Evolutionary conservation across 2,797 vertebrate species (phyloP).

Genomic region (Cryptoprocta ferox): DNA sequence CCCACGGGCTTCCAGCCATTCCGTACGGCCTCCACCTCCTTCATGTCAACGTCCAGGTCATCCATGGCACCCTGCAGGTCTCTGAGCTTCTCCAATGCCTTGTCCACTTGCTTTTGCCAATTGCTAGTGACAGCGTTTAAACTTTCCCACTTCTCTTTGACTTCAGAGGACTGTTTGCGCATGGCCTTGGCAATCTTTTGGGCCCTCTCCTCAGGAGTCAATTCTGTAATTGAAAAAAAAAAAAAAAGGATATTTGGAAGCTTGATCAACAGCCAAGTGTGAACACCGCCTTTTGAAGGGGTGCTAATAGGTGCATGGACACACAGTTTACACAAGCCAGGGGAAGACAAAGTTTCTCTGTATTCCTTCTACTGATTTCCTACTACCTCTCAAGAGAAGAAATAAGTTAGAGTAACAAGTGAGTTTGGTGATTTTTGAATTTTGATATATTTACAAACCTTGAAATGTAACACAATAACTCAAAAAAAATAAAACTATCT

Average conservation of each 20-base stretch:
- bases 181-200: slow-evolving; percentile 94
- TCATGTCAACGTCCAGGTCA: slow-evolving; percentile 93
- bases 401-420: background rate
- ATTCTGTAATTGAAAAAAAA: slow-evolving; percentile 85
- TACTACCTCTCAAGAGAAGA: background rate
- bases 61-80: slow-evolving; percentile 97
- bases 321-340: background rate
- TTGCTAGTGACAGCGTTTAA: slow-evolving; percentile 89
- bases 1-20: slow-evolving; percentile 94
- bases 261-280: background rate
- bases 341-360: background rate
- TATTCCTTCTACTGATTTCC: background rate
- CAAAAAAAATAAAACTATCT: slow-evolving; percentile 22
- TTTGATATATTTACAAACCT: background rate
- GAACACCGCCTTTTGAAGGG: background rate
- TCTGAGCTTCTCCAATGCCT: slow-evolving; percentile 93
- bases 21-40: slow-evolving; percentile 91
- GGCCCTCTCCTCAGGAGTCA: slow-evolving; percentile 95
- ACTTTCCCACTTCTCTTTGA: slow-evolving; percentile 96
- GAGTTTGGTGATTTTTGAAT: background rate
- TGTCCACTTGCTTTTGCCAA: slow-evolving; percentile 97
- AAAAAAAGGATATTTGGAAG: background rate
- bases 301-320: background rate
- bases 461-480: background rate
- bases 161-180: slow-evolving; percentile 95